Base-by-base conservation (phyloP, 2,888 invertebrate species). In the Tetrapedia diversipes region DNA sequence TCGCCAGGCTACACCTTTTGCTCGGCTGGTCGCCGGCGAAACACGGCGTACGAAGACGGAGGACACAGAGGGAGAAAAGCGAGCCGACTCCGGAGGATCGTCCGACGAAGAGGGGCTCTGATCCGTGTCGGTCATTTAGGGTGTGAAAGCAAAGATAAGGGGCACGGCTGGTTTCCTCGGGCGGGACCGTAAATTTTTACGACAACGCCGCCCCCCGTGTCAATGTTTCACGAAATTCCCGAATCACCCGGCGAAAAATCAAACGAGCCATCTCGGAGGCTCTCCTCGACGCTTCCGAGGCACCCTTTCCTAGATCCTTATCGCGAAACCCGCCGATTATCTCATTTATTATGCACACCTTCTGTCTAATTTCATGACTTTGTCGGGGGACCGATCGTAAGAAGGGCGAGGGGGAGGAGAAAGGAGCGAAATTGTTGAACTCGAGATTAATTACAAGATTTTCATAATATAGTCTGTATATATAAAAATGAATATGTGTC, bases 111-210 rank as follows among this genome's bases (percentile, higher is more conserved):
- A 65, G 61, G 70, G 64, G 29, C 39, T n/a, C n/a, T 60, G 85
- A 82, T 76, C 82, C 83, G 81, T 83, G 84, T 82, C 82, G 82
- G 82, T 82, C 85, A 82, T 84, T 84, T 84, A 65, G 85, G 79
- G 82, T 84, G 84, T 82, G 84, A 84, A 84, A 82, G 81, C 70
- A 79, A 82, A 82, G 84, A 84, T 84, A 84, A 84, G 82, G 60
- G 63, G 65, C 27, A 60, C 53, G 37, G 27, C 60, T 65, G 74
- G 71, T 45, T 47, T 54, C n/a, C n/a, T 60, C 53, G 59, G 59
- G 39, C 53, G 45, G 72, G 63, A 71, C 68, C 82, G 81, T 85
- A 85, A 85, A 85, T 85, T 85, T 82, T 85, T 80, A 82, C 82
- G 79, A 80, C 85, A 75, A 81, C 78, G n/a, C n/a, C n/a, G n/a